Base-by-base conservation (phyloP, 92 coral and sea anemone genomes). In the Porites divaricata region DNA sequence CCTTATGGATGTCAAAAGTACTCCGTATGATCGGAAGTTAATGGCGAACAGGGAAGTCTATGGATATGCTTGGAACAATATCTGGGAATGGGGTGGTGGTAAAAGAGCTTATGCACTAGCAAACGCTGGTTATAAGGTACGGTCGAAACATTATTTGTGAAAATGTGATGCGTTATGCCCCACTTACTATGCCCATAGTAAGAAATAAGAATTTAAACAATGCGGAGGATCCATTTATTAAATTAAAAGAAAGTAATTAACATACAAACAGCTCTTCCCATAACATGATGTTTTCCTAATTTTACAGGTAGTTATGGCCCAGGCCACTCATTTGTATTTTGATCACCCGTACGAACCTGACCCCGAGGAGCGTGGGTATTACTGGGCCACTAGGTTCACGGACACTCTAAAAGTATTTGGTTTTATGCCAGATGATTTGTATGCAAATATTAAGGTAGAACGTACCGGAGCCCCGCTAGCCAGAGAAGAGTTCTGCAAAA, bases 341-440 rank as follows among this genome's bases (percentile, higher is more conserved):
- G 99, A 96, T 71, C 95, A 92, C 91, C 99, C 99, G 53, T 87
- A 94, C 85, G 99, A 96, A 20, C 99, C 99, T 45, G 98, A 96
- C 90, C 99, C 99, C 48, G 95, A 96, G 75, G 99, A 96, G 89
- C 98, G 98, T 86, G 99, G 99, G 49, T 96, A 65, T 81, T 96
- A 96, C 93, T 96, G 99, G 99, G 99, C 99, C 19, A 95, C 99
- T 1, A 92, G 99, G 15, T 96, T 78, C 67, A 96, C 96, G 8
- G 96, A 94, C 66, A 92, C 96, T 25, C 94, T 86, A 17, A 96
- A 96, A 72, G 93, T 95, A 49, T 96, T 96, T 86, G 92, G 98
- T 52, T 96, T 89, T 85, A 86, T 92, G 83, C 98, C 99, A 10
- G 98, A 92, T 72, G 86, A 90, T 63, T 79, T 96, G 66, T 96